phyloP scores from a whole-genome alignment of 2,797 vertebrate species.

The Hapalemur alaotrensis region DNA sequence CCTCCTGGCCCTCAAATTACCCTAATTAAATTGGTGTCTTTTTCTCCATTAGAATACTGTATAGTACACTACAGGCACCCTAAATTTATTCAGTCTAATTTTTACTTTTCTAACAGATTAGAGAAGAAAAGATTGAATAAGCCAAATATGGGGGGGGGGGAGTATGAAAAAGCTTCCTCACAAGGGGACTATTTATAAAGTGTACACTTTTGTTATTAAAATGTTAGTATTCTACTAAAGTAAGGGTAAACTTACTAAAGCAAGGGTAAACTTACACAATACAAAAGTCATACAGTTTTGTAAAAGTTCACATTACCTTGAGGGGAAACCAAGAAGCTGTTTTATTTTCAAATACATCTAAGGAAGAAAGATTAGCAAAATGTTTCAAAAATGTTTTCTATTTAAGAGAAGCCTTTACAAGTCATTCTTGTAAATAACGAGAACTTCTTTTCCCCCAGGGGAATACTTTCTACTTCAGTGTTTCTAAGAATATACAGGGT shows the following conservation, averaged over 20 bases:
- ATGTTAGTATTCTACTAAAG: slow-evolving; percentile 52
- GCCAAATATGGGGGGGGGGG: background rate
- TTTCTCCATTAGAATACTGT: background rate
- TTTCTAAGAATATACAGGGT: slow-evolving; percentile 78
- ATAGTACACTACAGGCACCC: background rate
- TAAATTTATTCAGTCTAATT: background rate
- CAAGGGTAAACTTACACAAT: background rate
- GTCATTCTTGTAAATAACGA: slow-evolving; percentile 68
- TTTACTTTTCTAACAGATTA: slow-evolving; percentile 37
- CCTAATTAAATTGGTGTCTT: background rate
- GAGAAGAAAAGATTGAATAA: background rate
- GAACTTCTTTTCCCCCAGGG: slow-evolving; percentile 66
- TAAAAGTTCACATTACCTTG: slow-evolving; percentile 42
- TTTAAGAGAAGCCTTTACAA: slow-evolving; percentile 70
- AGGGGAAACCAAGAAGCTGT: slow-evolving; percentile 36
- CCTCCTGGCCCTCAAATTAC: background rate
- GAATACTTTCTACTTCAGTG: slow-evolving; percentile 65
- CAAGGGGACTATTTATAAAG: slow-evolving; percentile 1
- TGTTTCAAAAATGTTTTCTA: slow-evolving; percentile 68
- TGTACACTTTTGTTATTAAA: background rate
- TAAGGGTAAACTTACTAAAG: slow-evolving; percentile 21
- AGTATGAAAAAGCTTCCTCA: background rate
- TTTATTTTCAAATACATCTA: slow-evolving; percentile 57
- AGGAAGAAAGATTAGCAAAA: slow-evolving; percentile 66
- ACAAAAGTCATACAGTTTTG: background rate